Conservation (phyloP, 2,797 vertebrate species). For the Cheirogaleus major region DNA sequence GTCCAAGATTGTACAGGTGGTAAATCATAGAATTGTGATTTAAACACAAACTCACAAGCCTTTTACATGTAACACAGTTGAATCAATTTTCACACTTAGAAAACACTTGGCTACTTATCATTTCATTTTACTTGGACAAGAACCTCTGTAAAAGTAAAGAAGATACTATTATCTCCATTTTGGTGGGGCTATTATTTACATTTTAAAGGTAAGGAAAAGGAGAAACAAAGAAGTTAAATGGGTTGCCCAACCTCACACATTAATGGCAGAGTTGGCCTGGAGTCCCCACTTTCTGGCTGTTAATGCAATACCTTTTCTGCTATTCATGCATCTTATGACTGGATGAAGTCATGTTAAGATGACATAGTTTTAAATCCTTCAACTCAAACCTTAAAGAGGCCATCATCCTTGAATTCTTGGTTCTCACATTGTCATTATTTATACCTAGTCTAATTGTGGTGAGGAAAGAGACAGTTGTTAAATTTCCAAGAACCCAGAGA, state of each 20-base stretch:
- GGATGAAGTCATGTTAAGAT: constrained; percentile 4
- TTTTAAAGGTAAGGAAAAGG: constrained; percentile 29
- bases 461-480: constrained; percentile 26
- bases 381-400: background rate
- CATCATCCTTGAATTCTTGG: constrained; percentile 10
- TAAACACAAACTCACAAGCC: background rate
- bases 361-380: constrained; percentile 49
- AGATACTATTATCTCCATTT: background rate
- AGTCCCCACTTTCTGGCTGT: background rate
- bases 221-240: background rate
- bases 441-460: background rate
- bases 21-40: background rate
- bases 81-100: constrained; percentile 18
- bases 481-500: constrained; percentile 40
- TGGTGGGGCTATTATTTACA: background rate
- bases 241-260: background rate
- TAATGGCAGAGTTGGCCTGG: background rate
- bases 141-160: background rate
- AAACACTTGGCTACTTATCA: background rate
- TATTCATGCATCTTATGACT: background rate
- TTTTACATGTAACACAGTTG: background rate
- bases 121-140: constrained; percentile 45
- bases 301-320: background rate
- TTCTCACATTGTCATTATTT: constrained; percentile 3
- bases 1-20: background rate